phyloP scores from a whole-genome alignment of 2,113 vertebrate species.

The Tiliqua scincoides region DNA sequence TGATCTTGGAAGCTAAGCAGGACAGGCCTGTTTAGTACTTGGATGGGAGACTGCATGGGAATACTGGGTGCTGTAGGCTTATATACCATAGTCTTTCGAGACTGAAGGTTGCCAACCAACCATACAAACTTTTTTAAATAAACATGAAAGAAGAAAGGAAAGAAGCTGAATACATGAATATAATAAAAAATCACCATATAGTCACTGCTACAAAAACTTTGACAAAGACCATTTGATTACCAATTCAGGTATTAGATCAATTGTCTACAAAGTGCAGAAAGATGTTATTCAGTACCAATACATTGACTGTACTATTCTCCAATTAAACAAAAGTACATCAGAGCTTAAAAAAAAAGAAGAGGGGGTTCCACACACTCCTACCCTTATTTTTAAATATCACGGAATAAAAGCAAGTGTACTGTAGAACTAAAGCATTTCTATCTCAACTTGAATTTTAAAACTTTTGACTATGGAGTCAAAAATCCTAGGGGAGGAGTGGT shows the following conservation, averaged over 20 bases:
- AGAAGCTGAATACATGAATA: too few relatives aligned
- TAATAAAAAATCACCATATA: too few relatives aligned
- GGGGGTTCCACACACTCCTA: background rate
- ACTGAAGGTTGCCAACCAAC: too few relatives aligned
- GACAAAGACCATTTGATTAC: slow-evolving; percentile 17
- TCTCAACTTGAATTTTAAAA: background rate
- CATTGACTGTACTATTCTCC: background rate
- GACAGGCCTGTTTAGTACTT: too few relatives aligned
- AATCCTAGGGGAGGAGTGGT: too few relatives aligned
- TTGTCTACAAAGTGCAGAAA: slow-evolving; percentile 43
- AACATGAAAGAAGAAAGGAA: too few relatives aligned
- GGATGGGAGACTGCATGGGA: too few relatives aligned
- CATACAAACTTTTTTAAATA: too few relatives aligned
- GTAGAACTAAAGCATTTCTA: background rate
- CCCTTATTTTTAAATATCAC: background rate
- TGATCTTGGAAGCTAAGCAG: too few relatives aligned
- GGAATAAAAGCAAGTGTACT: background rate
- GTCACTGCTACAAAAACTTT: slow-evolving; percentile 19
- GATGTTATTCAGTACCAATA: slow-evolving; percentile 43
- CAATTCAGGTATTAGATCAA: slow-evolving; percentile 21
- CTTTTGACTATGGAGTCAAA: background rate
- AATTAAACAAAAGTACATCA: slow-evolving; percentile 7
- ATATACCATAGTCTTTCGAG: too few relatives aligned
- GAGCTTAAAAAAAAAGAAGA: background rate
- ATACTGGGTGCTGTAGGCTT: too few relatives aligned